Conservation (phyloP, 2,113 vertebrate genomes). For the Heptranchias perlo region DNA sequence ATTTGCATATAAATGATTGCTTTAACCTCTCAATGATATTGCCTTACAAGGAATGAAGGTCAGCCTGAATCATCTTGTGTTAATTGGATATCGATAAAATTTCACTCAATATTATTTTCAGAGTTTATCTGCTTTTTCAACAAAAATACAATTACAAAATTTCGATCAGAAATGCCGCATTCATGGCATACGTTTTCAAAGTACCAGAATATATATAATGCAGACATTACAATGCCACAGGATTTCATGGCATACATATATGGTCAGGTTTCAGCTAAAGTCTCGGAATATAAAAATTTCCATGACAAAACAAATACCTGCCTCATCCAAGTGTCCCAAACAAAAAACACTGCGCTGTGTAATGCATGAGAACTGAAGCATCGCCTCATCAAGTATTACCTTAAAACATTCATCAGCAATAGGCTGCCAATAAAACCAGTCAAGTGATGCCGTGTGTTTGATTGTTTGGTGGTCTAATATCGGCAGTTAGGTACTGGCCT, state of each 20-base stretch:
- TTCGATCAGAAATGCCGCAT: neutral
- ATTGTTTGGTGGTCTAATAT: no score
- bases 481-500: no score
- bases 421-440: no score
- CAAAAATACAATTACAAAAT: neutral
- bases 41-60: neutral
- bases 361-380: neutral
- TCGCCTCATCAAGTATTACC: neutral
- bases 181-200: neutral
- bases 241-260: neutral
- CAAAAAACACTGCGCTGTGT: neutral
- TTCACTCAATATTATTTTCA: neutral
- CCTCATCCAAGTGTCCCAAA: neutral
- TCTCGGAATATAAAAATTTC: neutral
- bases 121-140: neutral
- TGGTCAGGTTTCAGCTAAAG: neutral
- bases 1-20: neutral
- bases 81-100: neutral
- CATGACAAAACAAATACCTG: neutral
- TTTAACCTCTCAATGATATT: neutral
- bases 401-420: no score
- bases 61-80: neutral
- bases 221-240: neutral
- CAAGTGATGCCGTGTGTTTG: no score
- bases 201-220: neutral